A percentile compares a stretch with the other conserved stretches of the same genome.
Evolutionary conservation across 2,113 vertebrate genomes (phyloP).

Genomic region (Sarotherodon lohbergeri): DNA sequence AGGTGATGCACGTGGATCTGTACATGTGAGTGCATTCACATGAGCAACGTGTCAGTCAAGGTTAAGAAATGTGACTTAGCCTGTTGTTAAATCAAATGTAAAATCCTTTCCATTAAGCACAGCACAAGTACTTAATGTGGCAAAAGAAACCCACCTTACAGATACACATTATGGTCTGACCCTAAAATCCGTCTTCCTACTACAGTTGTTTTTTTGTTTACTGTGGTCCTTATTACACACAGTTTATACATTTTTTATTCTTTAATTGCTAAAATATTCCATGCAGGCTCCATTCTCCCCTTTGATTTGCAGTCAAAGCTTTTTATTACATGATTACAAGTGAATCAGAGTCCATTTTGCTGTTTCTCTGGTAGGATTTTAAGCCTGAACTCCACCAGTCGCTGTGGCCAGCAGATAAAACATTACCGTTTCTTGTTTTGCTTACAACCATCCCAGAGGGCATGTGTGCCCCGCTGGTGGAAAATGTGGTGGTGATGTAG

Average conservation of each 20-base stretch:
- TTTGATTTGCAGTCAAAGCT: not conserved
- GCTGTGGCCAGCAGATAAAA: conserved; percentile 15
- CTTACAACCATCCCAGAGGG: not conserved
- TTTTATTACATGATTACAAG: not conserved
- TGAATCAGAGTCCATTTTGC: not conserved
- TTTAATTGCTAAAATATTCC: not conserved
- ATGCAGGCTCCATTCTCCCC: not conserved
- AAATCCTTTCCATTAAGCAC: not conserved
- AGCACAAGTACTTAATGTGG: not conserved
- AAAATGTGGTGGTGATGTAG: conserved; percentile 38
- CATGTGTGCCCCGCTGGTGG: not conserved
- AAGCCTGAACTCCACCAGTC: not conserved
- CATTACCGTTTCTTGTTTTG: conserved; percentile 10
- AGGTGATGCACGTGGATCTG: not conserved
- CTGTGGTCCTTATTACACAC: not conserved
- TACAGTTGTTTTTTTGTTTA: not conserved
- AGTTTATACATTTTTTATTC: not conserved
- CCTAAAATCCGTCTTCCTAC: not conserved
- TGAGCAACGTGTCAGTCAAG: not conserved
- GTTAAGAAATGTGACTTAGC: conserved; percentile 18
- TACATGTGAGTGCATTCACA: not conserved
- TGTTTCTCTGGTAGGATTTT: not conserved
- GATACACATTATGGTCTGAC: not conserved
- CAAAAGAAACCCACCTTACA: not conserved
- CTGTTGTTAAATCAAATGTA: not conserved